These are phyloP conservation scores for Nomada fabriciana DNA, from an alignment of 2,888 invertebrate genomes.

Conservation along the genomic window DNA sequence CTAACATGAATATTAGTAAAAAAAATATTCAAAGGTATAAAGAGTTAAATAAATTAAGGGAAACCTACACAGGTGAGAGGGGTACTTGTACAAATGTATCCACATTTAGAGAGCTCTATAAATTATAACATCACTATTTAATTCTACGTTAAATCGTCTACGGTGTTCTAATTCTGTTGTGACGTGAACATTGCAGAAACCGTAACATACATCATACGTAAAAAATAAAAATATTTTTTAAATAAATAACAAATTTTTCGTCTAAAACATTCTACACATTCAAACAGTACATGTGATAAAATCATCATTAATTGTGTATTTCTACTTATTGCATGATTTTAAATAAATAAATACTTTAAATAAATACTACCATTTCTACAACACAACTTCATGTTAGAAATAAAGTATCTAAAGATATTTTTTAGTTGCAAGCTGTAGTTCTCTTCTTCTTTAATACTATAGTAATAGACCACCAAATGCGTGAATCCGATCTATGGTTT, in stretches of 20 bases:
- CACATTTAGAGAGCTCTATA: conserved; percentile 6
- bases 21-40: background rate
- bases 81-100: background rate
- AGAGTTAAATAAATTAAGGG: conserved; percentile 10
- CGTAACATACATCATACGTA: too few species aligned
- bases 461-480: background rate
- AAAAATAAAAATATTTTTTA: too few species aligned
- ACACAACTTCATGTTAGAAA: background rate
- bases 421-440: background rate
- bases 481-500: background rate
- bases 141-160: background rate
- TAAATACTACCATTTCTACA: background rate
- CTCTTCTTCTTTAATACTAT: conserved; percentile 9
- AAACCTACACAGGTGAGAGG: background rate
- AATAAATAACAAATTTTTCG: too few species aligned
- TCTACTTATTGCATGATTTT: background rate
- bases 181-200: background rate
- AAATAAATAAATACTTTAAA: background rate
- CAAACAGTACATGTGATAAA: too few species aligned
- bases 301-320: background rate
- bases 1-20: conserved; percentile 1
- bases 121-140: background rate
- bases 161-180: background rate
- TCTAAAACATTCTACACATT: too few species aligned
- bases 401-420: background rate